Conservation (phyloP, 1,140 invertebrate species). For the Agrypnia vestita region DNA sequence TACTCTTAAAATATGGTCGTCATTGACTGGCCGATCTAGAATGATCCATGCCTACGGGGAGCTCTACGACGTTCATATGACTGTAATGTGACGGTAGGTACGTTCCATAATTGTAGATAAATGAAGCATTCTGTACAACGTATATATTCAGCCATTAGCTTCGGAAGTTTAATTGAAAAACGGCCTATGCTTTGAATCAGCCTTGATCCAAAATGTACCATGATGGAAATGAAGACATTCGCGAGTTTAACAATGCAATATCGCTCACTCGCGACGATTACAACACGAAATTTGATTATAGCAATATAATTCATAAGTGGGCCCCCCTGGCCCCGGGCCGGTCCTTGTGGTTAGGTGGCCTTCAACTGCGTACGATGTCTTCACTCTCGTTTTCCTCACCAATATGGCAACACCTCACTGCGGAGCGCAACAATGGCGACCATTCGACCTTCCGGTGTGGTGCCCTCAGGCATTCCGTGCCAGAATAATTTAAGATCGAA, state of each 20-base stretch:
- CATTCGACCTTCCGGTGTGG: neutral
- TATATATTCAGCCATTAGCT: no score
- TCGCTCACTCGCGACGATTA: neutral
- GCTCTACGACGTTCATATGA: no score
- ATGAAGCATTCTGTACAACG: no score
- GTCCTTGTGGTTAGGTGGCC: neutral
- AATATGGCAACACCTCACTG: neutral
- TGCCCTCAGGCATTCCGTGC: neutral
- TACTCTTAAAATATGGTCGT: no score
- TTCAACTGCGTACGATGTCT: neutral
- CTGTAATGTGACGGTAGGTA: no score
- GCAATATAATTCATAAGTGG: neutral
- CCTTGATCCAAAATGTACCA: neutral
- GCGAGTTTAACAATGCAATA: neutral
- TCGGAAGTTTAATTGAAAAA: no score
- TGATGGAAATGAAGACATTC: neutral
- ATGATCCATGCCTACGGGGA: no score
- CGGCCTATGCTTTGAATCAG: no score
- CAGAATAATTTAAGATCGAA: neutral
- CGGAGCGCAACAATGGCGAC: neutral
- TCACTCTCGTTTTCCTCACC: conserved; percentile 20
- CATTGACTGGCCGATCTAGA: no score
- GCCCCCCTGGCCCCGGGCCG: neutral
- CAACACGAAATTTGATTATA: conserved; percentile 2
- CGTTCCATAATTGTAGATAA: no score